Evolutionary conservation across 1,140 invertebrate genomes (phyloP).

Genomic region (Ptiloglossa arizonensis): DNA sequence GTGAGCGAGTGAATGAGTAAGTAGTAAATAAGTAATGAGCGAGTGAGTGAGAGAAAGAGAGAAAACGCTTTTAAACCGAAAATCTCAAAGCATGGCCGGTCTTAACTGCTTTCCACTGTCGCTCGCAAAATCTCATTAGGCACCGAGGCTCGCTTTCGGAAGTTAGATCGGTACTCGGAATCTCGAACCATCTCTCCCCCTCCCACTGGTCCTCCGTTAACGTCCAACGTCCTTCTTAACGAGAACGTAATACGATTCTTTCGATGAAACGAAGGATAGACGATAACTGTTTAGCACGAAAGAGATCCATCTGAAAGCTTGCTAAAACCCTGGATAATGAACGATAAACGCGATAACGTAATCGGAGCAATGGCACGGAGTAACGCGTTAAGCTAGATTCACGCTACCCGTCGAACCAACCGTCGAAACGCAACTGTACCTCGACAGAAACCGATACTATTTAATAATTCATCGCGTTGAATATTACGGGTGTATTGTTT

Average conservation of each 20-base stretch:
- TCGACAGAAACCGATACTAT: too few relatives aligned
- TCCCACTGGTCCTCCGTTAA: too few relatives aligned
- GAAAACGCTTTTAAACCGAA: slow-evolving; percentile 10
- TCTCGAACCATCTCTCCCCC: slow-evolving; percentile 9
- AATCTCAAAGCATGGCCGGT: slow-evolving; percentile 17
- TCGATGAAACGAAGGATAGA: slow-evolving; percentile 14
- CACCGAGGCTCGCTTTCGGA: slow-evolving; percentile 7
- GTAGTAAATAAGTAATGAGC: too few relatives aligned
- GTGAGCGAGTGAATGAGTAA: too few relatives aligned
- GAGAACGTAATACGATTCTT: slow-evolving; percentile 32
- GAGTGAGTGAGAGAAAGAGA: not conserved
- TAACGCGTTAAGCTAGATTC: not conserved
- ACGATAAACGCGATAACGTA: not conserved
- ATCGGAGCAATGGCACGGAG: not conserved
- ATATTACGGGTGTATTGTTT: too few relatives aligned
- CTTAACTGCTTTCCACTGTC: slow-evolving; percentile 43
- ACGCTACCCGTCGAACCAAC: too few relatives aligned
- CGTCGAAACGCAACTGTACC: too few relatives aligned
- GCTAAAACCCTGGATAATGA: not conserved
- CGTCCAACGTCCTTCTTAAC: not conserved
- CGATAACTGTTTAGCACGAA: not conserved
- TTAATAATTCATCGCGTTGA: too few relatives aligned
- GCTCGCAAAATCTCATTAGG: slow-evolving; percentile 56
- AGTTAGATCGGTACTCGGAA: slow-evolving; percentile 12
- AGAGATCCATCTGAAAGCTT: not conserved